Percentiles rank a stretch among this genome's conserved stretches.
These are phyloP conservation scores for Serinus canaria DNA, from an alignment of 2,113 vertebrate genomes.

Conservation along the genomic window DNA sequence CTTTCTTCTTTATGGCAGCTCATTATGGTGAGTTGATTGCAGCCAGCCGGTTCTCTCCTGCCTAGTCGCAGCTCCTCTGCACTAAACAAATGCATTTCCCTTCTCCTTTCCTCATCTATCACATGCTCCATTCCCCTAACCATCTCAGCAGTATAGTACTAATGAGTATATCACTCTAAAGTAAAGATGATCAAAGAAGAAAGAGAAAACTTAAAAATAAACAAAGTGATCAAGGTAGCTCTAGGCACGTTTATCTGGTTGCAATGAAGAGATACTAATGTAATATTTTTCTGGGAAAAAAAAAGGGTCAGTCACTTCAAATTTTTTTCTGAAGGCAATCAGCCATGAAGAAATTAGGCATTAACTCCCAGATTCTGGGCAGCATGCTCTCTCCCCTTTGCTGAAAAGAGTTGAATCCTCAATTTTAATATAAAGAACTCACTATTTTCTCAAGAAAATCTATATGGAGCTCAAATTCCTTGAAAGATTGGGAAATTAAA, in stretches of 20 bases:
- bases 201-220: neutral
- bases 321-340: neutral
- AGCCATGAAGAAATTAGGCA: neutral
- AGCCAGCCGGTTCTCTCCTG: fast-evolving
- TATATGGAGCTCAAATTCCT: neutral
- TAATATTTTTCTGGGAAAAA: neutral
- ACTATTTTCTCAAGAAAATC: neutral
- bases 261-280: neutral
- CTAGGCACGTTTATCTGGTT: neutral
- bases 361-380: neutral
- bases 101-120: neutral
- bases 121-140: neutral
- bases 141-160: neutral
- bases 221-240: neutral
- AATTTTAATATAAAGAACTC: fast-evolving
- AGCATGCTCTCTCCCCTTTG: fast-evolving
- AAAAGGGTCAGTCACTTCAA: neutral
- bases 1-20: neutral
- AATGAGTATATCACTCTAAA: neutral
- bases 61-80: neutral
- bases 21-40: neutral
- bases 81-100: neutral
- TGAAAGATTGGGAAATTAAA: neutral
- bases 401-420: neutral
- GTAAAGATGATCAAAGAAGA: neutral